These are phyloP conservation scores for Brachionichthys hirsutus DNA, from an alignment of 2,113 vertebrate species.

Conservation along the genomic window DNA sequence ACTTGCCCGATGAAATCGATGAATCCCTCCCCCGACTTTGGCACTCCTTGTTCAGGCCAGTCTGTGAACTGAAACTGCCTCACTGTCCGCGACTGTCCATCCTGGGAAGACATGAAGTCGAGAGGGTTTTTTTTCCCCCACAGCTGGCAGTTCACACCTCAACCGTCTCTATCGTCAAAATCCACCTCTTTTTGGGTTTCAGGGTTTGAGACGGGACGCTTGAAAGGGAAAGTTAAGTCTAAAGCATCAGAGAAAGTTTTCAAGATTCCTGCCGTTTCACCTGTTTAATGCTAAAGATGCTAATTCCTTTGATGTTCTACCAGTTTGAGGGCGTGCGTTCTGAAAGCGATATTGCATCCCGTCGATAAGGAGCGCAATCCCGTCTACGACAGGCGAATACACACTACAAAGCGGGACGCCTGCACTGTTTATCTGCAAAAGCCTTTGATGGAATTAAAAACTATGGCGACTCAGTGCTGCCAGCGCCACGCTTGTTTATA, in stretches of 20 bases:
- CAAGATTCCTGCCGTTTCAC: conserved; percentile 63
- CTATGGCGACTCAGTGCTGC: conserved; percentile 55
- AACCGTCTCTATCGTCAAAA: not conserved
- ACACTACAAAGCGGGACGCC: conserved; percentile 65
- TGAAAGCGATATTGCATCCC: conserved; percentile 73
- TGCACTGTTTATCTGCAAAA: conserved; percentile 64
- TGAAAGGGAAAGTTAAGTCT: conserved; percentile 5
- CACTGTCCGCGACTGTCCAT: conserved; percentile 97
- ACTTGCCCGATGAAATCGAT: conserved; percentile 99
- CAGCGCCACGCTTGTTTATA: conserved; percentile 53
- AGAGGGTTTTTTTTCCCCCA: not conserved
- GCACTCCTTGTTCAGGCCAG: conserved; percentile 99
- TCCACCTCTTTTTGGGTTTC: not conserved
- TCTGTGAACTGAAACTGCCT: conserved; percentile 99
- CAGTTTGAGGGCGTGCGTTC: conserved; percentile 68
- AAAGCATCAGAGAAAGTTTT: conserved; percentile 35
- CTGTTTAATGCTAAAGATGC: conserved; percentile 58
- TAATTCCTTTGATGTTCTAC: conserved; percentile 70
- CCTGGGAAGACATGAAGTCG: conserved; percentile 71
- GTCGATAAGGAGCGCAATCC: conserved; percentile 71
- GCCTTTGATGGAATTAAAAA: conserved; percentile 78
- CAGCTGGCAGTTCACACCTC: not conserved
- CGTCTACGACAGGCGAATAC: conserved; percentile 58
- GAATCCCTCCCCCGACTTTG: conserved; percentile 98
- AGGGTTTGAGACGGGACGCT: not conserved